phyloP scores from a whole-genome alignment of 2,113 vertebrate species.

The Mirounga angustirostris region DNA sequence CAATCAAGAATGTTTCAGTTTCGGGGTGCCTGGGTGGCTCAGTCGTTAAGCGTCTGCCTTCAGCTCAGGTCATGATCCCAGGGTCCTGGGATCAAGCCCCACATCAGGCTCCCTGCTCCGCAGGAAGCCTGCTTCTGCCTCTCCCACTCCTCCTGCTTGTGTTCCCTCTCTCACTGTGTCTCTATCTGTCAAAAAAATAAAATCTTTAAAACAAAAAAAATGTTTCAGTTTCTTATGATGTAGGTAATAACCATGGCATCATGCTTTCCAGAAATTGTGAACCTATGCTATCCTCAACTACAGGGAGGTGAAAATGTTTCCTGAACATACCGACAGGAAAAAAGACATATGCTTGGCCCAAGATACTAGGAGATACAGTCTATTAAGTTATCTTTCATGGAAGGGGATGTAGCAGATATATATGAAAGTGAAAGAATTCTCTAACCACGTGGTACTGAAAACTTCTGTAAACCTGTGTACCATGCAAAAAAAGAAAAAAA shows the following conservation, averaged over 20 bases:
- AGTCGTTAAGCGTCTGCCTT: no score
- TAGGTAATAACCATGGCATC: background rate
- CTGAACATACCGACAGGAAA: background rate
- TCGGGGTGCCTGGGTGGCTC: background rate
- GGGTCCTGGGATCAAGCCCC: no score
- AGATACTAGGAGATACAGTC: background rate
- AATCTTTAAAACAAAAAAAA: no score
- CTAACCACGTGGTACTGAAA: background rate
- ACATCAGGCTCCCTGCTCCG: no score
- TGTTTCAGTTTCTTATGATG: background rate
- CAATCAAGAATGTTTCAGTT: background rate
- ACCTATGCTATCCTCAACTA: background rate
- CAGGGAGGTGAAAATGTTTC: background rate
- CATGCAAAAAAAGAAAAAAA: background rate
- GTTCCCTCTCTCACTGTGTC: no score
- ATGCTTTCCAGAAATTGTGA: background rate
- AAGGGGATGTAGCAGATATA: background rate
- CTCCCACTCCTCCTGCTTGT: no score
- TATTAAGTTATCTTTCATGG: slow-evolving; percentile 24
- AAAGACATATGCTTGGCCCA: background rate
- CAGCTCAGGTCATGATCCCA: no score
- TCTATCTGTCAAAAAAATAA: no score
- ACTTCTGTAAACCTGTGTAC: background rate
- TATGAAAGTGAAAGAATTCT: background rate
- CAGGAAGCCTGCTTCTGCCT: no score